Conservation (phyloP, 2,113 vertebrate species). For the Geothlypis trichas region DNA sequence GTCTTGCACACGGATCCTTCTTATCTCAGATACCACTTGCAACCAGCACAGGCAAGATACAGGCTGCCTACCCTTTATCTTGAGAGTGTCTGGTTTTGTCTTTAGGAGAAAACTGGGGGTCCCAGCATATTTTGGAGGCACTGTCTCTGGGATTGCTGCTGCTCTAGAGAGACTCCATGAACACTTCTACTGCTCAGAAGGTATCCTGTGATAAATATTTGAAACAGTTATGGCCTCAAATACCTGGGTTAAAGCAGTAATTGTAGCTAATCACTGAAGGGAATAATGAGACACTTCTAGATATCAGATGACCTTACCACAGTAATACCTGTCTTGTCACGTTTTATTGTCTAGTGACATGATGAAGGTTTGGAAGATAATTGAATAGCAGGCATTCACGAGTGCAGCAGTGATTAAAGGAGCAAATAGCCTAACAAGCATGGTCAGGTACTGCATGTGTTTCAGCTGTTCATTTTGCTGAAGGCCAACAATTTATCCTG, state of each 20-base stretch:
- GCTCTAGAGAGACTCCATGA: not conserved
- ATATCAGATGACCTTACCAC: conserved; percentile 50
- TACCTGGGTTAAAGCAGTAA: conserved; percentile 28
- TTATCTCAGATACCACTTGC: not conserved
- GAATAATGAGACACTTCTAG: conserved; percentile 28
- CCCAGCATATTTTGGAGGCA: not conserved
- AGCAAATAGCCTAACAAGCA: conserved; percentile 71
- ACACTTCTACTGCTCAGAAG: not conserved
- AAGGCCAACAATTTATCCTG: conserved; percentile 77
- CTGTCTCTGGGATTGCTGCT: not conserved
- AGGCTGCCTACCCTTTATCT: not conserved
- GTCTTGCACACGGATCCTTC: not conserved
- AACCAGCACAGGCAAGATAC: not conserved
- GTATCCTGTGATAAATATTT: not conserved
- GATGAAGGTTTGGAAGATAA: conserved; percentile 50
- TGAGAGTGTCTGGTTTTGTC: not conserved
- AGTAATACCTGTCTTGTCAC: conserved; percentile 35
- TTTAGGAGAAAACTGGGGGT: not conserved
- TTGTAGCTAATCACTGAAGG: conserved; percentile 53
- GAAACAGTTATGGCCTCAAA: not conserved
- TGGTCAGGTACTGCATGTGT: conserved; percentile 64
- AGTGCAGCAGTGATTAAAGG: conserved; percentile 33
- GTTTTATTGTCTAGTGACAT: conserved; percentile 49
- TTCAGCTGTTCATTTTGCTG: conserved; percentile 76
- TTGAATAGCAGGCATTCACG: conserved; percentile 33